phyloP scores from a whole-genome alignment of 2,888 invertebrate species.

The Blastobasis adustella region DNA sequence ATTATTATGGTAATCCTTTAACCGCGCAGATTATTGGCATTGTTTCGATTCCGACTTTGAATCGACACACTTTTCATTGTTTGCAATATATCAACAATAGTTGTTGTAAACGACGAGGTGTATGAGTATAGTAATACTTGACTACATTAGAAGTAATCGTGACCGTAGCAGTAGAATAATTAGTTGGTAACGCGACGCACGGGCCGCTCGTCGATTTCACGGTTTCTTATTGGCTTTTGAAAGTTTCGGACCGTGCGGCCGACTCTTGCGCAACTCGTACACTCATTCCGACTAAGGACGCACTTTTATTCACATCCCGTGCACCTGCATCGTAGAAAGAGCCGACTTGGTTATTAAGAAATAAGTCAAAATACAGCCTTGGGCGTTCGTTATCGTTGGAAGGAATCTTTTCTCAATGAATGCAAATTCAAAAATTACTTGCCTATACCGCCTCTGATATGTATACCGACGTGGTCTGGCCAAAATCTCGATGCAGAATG shows the following conservation, averaged over 20 bases:
- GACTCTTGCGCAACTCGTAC: constrained; percentile 38
- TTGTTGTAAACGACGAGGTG: background rate
- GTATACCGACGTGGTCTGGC: too few relatives aligned
- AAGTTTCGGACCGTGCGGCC: constrained; percentile 41
- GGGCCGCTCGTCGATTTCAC: constrained; percentile 52
- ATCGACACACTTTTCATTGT: too few relatives aligned
- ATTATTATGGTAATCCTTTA: too few relatives aligned
- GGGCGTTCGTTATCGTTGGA: constrained; percentile 18
- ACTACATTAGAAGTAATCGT: constrained; percentile 51
- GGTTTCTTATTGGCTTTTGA: constrained; percentile 64
- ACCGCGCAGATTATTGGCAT: too few relatives aligned
- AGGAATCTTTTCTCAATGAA: constrained; percentile 1
- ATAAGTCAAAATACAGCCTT: constrained; percentile 36
- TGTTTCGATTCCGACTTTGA: too few relatives aligned
- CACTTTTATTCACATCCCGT: constrained; percentile 25
- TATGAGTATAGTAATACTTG: constrained; percentile 22
- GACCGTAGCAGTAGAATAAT: constrained; percentile 57
- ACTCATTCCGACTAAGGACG: constrained; percentile 35
- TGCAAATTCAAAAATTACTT: too few relatives aligned
- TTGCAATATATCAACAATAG: too few relatives aligned
- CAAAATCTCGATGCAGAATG: background rate
- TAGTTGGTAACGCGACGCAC: constrained; percentile 45
- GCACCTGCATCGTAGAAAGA: constrained; percentile 35
- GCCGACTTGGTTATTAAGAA: constrained; percentile 34
- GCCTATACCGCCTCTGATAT: too few relatives aligned